phyloP scores from a whole-genome alignment of 2,113 vertebrate species.

The Python bivittatus region DNA sequence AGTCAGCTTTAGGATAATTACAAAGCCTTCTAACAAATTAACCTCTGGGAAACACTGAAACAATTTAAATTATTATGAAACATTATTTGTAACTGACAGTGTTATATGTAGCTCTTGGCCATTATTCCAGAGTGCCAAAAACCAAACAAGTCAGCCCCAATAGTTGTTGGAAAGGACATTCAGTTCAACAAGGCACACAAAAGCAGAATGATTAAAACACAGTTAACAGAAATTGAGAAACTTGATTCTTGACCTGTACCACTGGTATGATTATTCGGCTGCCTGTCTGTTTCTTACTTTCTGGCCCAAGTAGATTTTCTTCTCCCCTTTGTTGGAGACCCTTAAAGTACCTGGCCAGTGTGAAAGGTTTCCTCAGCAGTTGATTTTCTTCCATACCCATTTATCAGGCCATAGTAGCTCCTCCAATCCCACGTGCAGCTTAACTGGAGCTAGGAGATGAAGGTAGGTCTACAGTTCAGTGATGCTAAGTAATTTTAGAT shows the following conservation, averaged over 20 bases:
- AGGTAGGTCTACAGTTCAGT: not conserved
- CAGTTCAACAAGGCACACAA: not conserved
- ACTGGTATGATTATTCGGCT: not conserved
- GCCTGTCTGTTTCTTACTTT: not conserved
- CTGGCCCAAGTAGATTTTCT: not conserved
- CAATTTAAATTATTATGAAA: not conserved
- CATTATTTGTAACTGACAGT: not conserved
- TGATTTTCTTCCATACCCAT: not conserved
- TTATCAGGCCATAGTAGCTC: not conserved
- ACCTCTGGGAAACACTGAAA: not conserved
- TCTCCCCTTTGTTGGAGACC: not conserved
- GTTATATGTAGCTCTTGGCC: not conserved
- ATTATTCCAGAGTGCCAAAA: conserved; percentile 1
- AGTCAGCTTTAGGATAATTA: not conserved
- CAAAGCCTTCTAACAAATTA: not conserved
- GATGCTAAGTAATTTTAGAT: not conserved
- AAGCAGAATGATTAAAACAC: not conserved
- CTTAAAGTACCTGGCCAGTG: not conserved
- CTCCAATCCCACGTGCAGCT: not conserved
- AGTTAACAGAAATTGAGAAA: not conserved
- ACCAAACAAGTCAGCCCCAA: not conserved
- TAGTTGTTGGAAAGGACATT: not conserved
- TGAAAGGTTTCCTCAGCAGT: not conserved
- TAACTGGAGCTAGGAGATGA: not conserved
- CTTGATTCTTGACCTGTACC: not conserved